A percentile compares a stretch with the other conserved stretches of the same genome.
phyloP scores from a whole-genome alignment of 2,113 vertebrate genomes.

The Etheostoma spectabile region DNA sequence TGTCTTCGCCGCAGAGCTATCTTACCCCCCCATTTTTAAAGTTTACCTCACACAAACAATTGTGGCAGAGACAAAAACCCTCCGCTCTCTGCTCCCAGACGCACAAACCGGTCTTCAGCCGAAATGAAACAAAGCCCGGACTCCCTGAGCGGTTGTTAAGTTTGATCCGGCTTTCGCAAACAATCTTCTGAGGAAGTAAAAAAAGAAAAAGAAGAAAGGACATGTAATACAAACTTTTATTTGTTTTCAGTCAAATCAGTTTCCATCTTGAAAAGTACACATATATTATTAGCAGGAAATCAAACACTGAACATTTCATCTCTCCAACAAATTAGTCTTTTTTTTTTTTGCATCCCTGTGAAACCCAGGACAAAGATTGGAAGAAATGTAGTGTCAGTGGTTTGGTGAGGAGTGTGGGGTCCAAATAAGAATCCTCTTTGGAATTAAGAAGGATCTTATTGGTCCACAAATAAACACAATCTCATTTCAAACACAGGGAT shows the following conservation, averaged over 20 bases:
- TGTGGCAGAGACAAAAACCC: conserved; percentile 14
- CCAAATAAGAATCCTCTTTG: conserved; percentile 3
- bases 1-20: conserved; percentile 58
- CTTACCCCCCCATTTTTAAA: conserved; percentile 55
- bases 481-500: not conserved
- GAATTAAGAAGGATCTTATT: not conserved
- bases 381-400: conserved; percentile 21
- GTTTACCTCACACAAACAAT: conserved; percentile 73
- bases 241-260: conserved; percentile 28
- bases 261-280: conserved; percentile 32
- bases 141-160: conserved; percentile 4
- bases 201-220: not conserved
- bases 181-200: conserved; percentile 17
- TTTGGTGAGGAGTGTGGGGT: conserved; percentile 16
- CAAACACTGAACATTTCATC: conserved; percentile 40
- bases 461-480: conserved; percentile 30
- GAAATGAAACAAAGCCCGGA: conserved; percentile 43
- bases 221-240: conserved; percentile 34
- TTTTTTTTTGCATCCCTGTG: not conserved
- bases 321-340: conserved; percentile 8
- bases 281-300: conserved; percentile 33
- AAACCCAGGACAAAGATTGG: conserved; percentile 4
- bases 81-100: conserved; percentile 21
- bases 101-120: conserved; percentile 38
- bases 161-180: conserved; percentile 51